Evolutionary conservation across 2,113 vertebrate genomes (phyloP).

Genomic region (Rhegmatorhina hoffmannsi): DNA sequence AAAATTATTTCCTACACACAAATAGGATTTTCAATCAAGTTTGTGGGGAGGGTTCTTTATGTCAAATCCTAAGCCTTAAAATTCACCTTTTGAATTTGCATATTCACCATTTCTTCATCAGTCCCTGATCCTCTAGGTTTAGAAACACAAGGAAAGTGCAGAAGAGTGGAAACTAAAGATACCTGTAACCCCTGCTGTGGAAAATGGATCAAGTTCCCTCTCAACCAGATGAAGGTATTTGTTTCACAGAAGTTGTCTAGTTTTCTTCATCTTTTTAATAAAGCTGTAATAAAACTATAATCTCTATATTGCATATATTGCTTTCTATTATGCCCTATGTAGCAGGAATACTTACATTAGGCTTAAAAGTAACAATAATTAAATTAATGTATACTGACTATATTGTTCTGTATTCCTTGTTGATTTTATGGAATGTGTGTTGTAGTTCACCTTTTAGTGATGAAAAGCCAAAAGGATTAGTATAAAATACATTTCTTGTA

Average conservation of each 20-base stretch:
- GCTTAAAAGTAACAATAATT: slow-evolving; percentile 21
- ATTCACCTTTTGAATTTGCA: neutral
- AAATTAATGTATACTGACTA: neutral
- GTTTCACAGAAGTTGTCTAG: neutral
- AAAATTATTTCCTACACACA: slow-evolving; percentile 17
- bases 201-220: slow-evolving; percentile 66
- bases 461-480: neutral
- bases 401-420: neutral
- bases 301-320: neutral
- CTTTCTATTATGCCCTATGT: neutral
- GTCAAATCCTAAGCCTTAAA: slow-evolving; percentile 40
- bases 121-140: neutral
- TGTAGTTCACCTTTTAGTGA: neutral
- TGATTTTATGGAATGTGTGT: neutral
- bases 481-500: neutral
- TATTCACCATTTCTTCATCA: neutral
- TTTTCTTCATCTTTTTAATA: slow-evolving; percentile 13
- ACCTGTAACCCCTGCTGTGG: slow-evolving; percentile 39
- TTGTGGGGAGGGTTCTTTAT: neutral
- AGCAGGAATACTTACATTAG: neutral
- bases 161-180: slow-evolving; percentile 49
- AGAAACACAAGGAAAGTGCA: neutral
- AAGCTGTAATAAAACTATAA: neutral
- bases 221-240: slow-evolving; percentile 72
- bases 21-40: neutral